Evolutionary conservation across 1,140 invertebrate genomes (phyloP), one percentile per base, ranked within the genome.

Genomic region (Panagrolaimus sp.): DNA sequence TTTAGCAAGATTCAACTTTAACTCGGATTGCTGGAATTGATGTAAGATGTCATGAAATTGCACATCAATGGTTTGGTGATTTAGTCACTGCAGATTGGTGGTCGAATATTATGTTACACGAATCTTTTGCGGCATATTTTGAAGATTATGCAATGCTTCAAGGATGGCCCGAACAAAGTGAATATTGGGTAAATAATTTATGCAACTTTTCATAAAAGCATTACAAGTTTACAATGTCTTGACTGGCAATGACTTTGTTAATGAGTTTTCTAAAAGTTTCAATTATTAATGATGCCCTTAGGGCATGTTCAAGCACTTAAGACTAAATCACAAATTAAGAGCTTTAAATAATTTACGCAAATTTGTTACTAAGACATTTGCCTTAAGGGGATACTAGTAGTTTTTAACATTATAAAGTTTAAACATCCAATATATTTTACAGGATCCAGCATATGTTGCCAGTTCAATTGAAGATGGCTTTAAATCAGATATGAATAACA

Each of bases 11-110:
- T 17, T 3, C 9, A 15, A 43, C 63, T 6, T n/a, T 12, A 17
- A 17, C 12, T 32, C 38, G 15, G 28, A 32, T 64, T n/a, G 1
- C 3, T 12, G 43, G 43, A 32, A 64, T 32, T 12, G 43, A 64
- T 17, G 63, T 64, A 12, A 32, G 28, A 10, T 64, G 63, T 28
- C 63, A 64, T 28, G 63, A 64, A 43, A 64, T 64, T 21, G 63
- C 63, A 8, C 63, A 64, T 43, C 63, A 64, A 64, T 64, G 28
- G 28, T 64, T 43, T 32, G 63, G 63, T 15, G 63, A 64, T 43
- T 43, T 21, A 32, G 63, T 64, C 4, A 64, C 63, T 15, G 43
- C 63, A 43, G 63, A 32, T 43, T 64, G 63, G 63, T 64, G 63
- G 63, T 43, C 28, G 2, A 24, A 64, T 15, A 64, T 64, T 28